A percentile compares a stretch with the other conserved stretches of the same genome.
Conservation (phyloP, 2,797 vertebrate species). For the Spea hammondii region DNA sequence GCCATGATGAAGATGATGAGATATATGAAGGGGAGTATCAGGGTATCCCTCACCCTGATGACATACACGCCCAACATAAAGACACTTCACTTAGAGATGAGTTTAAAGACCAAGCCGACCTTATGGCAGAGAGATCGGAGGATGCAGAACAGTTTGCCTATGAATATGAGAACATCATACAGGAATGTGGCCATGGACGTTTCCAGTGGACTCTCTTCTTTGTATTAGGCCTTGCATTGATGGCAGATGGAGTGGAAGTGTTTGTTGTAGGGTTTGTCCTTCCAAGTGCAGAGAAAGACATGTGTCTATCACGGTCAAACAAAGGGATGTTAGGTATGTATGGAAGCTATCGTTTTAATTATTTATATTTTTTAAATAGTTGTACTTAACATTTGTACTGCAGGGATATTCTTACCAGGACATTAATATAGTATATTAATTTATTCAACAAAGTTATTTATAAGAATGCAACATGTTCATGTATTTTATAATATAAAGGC, state of each 20-base stretch:
- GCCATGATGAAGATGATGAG: conserved; percentile 89
- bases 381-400: too few species aligned
- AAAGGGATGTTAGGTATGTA: conserved; percentile 95
- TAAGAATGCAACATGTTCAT: too few species aligned
- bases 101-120: conserved; percentile 70
- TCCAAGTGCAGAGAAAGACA: conserved; percentile 96
- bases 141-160: conserved; percentile 87
- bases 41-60: conserved; percentile 92
- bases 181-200: conserved; percentile 92
- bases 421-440: too few species aligned
- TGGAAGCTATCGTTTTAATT: not conserved
- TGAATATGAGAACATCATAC: conserved; percentile 93
- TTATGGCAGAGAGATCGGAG: conserved; percentile 74
- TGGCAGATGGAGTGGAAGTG: conserved; percentile 95
- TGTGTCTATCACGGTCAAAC: conserved; percentile 94
- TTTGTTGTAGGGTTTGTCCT: conserved; percentile 94
- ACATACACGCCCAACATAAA: conserved; percentile 80
- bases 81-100: conserved; percentile 75
- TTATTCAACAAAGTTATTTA: too few species aligned
- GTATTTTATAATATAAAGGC: too few species aligned
- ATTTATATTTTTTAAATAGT: too few species aligned
- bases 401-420: too few species aligned
- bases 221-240: conserved; percentile 89
- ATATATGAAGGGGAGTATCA: conserved; percentile 98
- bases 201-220: conserved; percentile 95